Evolutionary conservation across 2,113 vertebrate species (phyloP).

Genomic region (Condylura cristata): DNA sequence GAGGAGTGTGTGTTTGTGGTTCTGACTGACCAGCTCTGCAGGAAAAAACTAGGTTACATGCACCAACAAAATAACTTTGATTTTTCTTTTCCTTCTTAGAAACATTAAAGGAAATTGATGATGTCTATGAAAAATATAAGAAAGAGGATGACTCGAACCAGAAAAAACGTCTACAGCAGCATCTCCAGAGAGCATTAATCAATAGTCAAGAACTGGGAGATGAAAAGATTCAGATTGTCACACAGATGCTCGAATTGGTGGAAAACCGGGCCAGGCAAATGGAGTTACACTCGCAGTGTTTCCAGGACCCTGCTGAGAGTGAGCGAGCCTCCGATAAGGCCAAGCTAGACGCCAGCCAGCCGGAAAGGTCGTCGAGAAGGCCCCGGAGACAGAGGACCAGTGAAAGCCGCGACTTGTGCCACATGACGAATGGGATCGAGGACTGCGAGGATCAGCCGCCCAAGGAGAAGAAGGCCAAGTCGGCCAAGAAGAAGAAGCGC

Average conservation of each 20-base stretch:
- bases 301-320: slow-evolving; percentile 90
- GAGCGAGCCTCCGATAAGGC: slow-evolving; percentile 89
- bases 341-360: slow-evolving; percentile 84
- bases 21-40: slow-evolving; percentile 16
- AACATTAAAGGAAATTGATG: slow-evolving; percentile 97
- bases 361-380: slow-evolving; percentile 93
- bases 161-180: slow-evolving; percentile 95
- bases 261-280: slow-evolving; percentile 97
- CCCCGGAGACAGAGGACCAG: slow-evolving; percentile 95
- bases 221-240: slow-evolving; percentile 98
- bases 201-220: slow-evolving; percentile 97
- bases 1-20: neutral
- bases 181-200: slow-evolving; percentile 96
- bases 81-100: slow-evolving; percentile 87
- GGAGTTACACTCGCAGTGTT: slow-evolving; percentile 94
- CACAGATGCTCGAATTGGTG: slow-evolving; percentile 97
- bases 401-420: slow-evolving; percentile 95
- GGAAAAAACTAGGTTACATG: neutral
- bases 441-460: slow-evolving; percentile 93
- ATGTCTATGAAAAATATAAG: slow-evolving; percentile 96
- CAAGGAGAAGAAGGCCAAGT: slow-evolving; percentile 96
- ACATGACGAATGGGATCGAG: slow-evolving; percentile 93
- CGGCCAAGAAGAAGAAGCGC: slow-evolving; percentile 96
- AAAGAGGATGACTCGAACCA: slow-evolving; percentile 93
- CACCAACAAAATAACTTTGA: neutral